Evolutionary conservation across 2,888 invertebrate species (phyloP), one percentile per base, ranked within the genome.

Genomic region (Epirrhoe tristata): DNA sequence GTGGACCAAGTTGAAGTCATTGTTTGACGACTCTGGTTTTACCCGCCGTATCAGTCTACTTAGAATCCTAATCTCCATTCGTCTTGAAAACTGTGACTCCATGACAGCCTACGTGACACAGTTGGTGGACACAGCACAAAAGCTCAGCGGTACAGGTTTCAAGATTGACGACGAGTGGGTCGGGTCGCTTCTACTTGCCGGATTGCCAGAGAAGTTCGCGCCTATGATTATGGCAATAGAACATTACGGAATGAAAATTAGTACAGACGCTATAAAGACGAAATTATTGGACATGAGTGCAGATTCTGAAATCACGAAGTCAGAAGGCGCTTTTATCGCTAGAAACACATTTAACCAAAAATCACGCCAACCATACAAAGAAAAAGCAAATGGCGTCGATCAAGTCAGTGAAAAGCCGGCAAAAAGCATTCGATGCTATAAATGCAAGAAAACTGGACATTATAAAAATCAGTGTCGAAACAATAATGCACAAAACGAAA

Each of bases 161-260:
- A 24, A 39, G 8, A 58, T 66, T 2, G 61, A 6, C 0, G 61
- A 65, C 7, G 71, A 71, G 14, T 71, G 69, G 74, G 34, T 74
- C 3, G 69, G 67, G 0, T 63, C 67, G 10, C 56, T 74, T 48
- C 48, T 72, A 16, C 24, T 72, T 32, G 72, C 71, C 31, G 70
- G 72, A 48, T 57, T 72, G 12, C 48, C 69, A 7, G 70, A 74
- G 46, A 61, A 39, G 24, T 71, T 46, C 63, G 34, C 36, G 6
- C 69, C 73, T 2, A 71, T 71, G 69, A 65, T 73, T 2, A 71
- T 73, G 73, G 70, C 70, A 0, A 68, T 72, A 6, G 68, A 68
- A 59, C 67, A 67, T 36, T 71, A 62, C 1, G 70, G 67, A 2
- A 52, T 70, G 5, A 7, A 14, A 8, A 58, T 69, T 24, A 66